phyloP scores from a whole-genome alignment of 2,113 vertebrate genomes.

The Rousettus leschenaultii region DNA sequence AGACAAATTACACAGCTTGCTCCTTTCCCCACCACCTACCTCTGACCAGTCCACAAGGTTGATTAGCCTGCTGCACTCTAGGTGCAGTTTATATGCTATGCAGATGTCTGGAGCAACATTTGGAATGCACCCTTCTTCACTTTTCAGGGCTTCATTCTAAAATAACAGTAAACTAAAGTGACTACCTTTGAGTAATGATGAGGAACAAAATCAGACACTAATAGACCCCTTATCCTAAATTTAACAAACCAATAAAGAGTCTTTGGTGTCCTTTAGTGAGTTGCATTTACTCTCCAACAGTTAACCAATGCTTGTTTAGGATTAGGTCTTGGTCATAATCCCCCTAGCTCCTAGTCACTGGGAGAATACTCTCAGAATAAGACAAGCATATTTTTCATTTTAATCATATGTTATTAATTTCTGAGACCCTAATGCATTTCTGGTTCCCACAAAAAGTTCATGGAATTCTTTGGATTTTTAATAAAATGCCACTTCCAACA shows the following conservation, averaged over 20 bases:
- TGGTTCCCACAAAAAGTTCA: background rate
- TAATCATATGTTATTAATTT: background rate
- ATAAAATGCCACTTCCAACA: slow-evolving; percentile 29
- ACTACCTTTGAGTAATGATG: slow-evolving; percentile 15
- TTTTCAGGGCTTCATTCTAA: slow-evolving; percentile 88
- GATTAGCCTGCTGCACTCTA: slow-evolving; percentile 95
- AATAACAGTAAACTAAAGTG: background rate
- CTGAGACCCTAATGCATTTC: background rate
- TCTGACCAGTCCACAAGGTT: slow-evolving; percentile 98
- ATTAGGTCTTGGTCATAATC: background rate
- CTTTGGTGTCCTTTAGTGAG: background rate
- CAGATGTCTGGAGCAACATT: slow-evolving; percentile 95
- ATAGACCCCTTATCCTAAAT: background rate
- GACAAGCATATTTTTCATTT: background rate
- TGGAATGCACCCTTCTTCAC: slow-evolving; percentile 87
- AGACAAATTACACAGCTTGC: background rate
- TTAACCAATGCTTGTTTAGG: background rate
- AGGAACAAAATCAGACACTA: background rate
- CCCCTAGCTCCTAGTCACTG: background rate
- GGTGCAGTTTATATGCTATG: slow-evolving; percentile 94
- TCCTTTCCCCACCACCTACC: slow-evolving; percentile 80
- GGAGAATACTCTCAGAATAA: background rate
- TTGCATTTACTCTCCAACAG: background rate
- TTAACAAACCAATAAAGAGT: background rate
- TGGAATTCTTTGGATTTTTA: slow-evolving; percentile 9